phyloP scores from a whole-genome alignment of 2,888 invertebrate species.

The Nephrocerus scutellatus region DNA sequence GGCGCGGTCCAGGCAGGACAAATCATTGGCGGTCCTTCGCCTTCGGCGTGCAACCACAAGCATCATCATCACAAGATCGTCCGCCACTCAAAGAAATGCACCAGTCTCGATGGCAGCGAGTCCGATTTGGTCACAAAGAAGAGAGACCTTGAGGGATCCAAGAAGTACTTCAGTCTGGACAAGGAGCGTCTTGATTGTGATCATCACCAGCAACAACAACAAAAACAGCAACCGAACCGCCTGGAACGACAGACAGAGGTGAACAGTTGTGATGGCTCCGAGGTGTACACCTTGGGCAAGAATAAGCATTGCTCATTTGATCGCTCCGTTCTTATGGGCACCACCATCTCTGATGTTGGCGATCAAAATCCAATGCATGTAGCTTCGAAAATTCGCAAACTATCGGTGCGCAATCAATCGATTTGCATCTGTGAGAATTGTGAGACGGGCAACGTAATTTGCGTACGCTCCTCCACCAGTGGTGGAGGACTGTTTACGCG shows the following conservation, averaged over 20 bases:
- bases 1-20: no score
- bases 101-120: constrained; percentile 24
- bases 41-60: constrained; percentile 8
- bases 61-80: constrained; percentile 17
- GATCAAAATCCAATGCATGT: constrained; percentile 8
- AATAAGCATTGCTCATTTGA: constrained; percentile 30
- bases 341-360: constrained; percentile 14
- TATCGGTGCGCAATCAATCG: constrained; percentile 21
- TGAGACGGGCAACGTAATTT: constrained; percentile 21
- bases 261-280: constrained; percentile 16
- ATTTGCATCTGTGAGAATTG: constrained; percentile 28
- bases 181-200: constrained; percentile 24
- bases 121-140: constrained; percentile 22
- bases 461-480: constrained; percentile 14
- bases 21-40: constrained; percentile 11
- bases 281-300: constrained; percentile 16
- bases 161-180: constrained; percentile 27
- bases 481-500: constrained; percentile 18
- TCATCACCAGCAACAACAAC: no score
- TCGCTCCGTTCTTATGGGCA: constrained; percentile 16
- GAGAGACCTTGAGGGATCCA: constrained; percentile 21
- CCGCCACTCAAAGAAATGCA: constrained; percentile 22
- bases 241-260: background rate
- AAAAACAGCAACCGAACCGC: constrained; percentile 11
- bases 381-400: constrained; percentile 23